A percentile compares a stretch with the other conserved stretches of the same genome.
Evolutionary conservation across 2,888 invertebrate genomes (phyloP).

Genomic region (Eristalis tenax): DNA sequence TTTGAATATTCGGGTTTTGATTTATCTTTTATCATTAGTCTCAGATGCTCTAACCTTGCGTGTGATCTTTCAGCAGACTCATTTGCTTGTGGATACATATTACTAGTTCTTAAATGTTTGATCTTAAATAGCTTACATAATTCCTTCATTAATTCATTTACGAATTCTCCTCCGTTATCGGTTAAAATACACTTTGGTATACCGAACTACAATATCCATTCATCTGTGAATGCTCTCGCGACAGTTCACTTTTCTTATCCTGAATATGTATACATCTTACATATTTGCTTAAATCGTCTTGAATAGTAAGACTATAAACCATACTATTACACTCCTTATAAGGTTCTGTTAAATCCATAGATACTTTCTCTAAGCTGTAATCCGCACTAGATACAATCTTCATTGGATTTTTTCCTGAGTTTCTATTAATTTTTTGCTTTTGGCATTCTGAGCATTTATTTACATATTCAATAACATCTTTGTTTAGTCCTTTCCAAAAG

Average conservation of each 20-base stretch:
- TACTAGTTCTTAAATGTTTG: conserved; percentile 23
- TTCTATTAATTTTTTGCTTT: background rate
- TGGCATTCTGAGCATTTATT: background rate
- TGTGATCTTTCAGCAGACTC: conserved; percentile 14
- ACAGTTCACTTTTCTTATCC: background rate
- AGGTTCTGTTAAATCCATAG: too few relatives aligned
- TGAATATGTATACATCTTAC: too few relatives aligned
- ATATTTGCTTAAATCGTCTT: too few relatives aligned
- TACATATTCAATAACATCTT: too few relatives aligned
- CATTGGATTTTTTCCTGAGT: background rate
- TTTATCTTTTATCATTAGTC: conserved; percentile 6
- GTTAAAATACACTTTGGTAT: conserved; percentile 4
- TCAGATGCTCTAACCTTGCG: background rate
- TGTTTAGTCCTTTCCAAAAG: background rate
- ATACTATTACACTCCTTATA: too few relatives aligned
- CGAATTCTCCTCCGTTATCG: conserved; percentile 5
- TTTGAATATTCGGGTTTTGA: conserved; percentile 14
- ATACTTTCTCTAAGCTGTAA: too few relatives aligned
- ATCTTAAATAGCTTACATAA: conserved; percentile 20
- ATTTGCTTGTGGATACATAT: conserved; percentile 11
- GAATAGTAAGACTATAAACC: too few relatives aligned
- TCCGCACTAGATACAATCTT: too few relatives aligned
- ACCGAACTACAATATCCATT: background rate
- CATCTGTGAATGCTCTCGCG: background rate
- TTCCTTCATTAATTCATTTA: background rate